Conservation (phyloP, 2,888 invertebrate species). For the Zootermopsis nevadensis region DNA sequence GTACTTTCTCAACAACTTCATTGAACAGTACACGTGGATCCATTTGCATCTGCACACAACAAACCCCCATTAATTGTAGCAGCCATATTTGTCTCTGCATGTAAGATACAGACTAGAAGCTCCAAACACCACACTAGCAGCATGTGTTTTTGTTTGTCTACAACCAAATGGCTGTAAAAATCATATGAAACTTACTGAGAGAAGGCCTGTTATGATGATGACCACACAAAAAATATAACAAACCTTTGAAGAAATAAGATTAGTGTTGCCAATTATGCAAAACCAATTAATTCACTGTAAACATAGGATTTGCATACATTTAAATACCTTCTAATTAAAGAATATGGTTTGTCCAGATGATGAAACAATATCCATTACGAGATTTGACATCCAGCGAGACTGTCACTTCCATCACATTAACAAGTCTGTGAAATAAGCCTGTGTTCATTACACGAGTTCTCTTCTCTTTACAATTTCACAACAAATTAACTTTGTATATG, state of each 20-base stretch:
- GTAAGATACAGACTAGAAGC: neutral
- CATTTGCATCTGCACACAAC: constrained; percentile 24
- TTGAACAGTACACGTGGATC: neutral
- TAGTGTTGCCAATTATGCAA: constrained; percentile 31
- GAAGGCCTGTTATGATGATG: constrained; percentile 6
- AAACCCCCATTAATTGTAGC: constrained; percentile 2
- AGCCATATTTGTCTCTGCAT: constrained; percentile 11
- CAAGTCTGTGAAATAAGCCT: constrained; percentile 21
- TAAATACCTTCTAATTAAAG: constrained; percentile 30
- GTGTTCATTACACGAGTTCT: constrained; percentile 14
- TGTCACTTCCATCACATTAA: constrained; percentile 27
- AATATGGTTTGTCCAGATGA: constrained; percentile 2
- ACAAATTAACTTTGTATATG: constrained; percentile 26
- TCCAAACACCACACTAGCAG: constrained; percentile 5
- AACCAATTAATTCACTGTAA: constrained; percentile 39
- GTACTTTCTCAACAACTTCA: neutral
- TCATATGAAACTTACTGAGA: constrained; percentile 6
- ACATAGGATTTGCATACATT: constrained; percentile 38
- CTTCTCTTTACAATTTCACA: constrained; percentile 23
- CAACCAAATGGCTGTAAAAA: constrained; percentile 25
- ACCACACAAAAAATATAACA: constrained; percentile 33
- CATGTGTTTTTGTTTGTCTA: constrained; percentile 20
- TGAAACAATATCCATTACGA: constrained; percentile 28
- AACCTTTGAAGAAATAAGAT: constrained; percentile 25
- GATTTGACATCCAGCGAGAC: constrained; percentile 26